phyloP scores from a whole-genome alignment of 2,888 invertebrate species.

The Archips xylosteana region DNA sequence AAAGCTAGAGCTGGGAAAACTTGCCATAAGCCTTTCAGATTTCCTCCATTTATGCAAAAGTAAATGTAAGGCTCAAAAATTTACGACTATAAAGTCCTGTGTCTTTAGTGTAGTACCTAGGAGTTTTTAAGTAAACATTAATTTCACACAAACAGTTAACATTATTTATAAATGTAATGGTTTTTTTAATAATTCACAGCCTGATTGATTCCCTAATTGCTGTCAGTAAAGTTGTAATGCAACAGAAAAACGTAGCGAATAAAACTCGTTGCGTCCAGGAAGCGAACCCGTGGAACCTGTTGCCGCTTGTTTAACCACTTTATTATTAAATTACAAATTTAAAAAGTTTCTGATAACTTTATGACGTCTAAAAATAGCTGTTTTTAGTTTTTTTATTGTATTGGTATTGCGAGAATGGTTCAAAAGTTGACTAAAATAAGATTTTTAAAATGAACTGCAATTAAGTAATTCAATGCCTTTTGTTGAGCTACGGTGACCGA shows the following conservation, averaged over 20 bases:
- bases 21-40: not conserved
- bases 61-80: too few species aligned
- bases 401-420: too few species aligned
- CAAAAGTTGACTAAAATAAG: too few species aligned
- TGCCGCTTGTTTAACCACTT: slow-evolving; percentile 48
- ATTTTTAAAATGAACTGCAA: too few species aligned
- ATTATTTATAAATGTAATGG: not conserved
- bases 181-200: not conserved
- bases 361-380: not conserved
- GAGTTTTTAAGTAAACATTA: too few species aligned
- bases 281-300: slow-evolving; percentile 69
- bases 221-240: slow-evolving; percentile 13
- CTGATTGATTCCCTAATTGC: slow-evolving; percentile 14
- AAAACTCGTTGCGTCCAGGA: slow-evolving; percentile 45
- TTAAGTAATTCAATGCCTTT: too few species aligned
- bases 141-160: too few species aligned
- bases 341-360: slow-evolving; percentile 6
- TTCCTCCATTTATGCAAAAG: too few species aligned
- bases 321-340: slow-evolving; percentile 1
- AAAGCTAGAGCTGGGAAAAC: not conserved
- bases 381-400: not conserved
- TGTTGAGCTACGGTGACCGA: too few species aligned
- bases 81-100: too few species aligned
- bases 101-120: too few species aligned
- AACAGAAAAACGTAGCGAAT: not conserved